These are phyloP conservation scores for Arvicanthis niloticus DNA, from an alignment of 2,113 vertebrate species.

Conservation along the genomic window DNA sequence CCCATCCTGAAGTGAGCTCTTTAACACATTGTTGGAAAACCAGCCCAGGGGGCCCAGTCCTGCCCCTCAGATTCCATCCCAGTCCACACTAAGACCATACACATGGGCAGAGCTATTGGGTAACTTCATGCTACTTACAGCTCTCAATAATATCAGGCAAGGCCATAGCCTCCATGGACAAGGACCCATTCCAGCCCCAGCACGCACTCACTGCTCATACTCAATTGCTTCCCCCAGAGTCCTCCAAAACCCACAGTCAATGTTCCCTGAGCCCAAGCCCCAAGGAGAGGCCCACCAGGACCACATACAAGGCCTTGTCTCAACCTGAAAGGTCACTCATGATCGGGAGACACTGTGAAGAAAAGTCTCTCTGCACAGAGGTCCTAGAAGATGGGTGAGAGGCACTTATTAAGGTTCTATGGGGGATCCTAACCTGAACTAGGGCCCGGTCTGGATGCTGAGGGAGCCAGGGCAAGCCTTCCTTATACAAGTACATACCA, in stretches of 20 bases:
- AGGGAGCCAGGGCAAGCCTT: background rate
- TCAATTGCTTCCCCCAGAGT: background rate
- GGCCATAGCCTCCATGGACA: background rate
- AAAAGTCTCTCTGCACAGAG: background rate
- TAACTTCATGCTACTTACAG: background rate
- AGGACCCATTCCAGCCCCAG: background rate
- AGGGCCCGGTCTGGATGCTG: too few relatives aligned
- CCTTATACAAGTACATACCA: background rate
- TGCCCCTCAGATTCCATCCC: background rate
- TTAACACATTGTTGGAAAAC: background rate
- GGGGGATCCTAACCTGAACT: too few relatives aligned
- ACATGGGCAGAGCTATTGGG: background rate
- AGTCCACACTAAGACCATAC: background rate
- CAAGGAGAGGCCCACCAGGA: background rate
- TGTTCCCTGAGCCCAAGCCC: background rate
- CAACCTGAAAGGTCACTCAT: background rate
- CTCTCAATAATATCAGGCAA: background rate
- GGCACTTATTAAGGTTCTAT: background rate
- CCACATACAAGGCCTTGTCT: background rate
- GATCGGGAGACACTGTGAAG: background rate
- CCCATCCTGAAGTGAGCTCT: background rate
- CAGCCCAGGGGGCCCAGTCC: background rate
- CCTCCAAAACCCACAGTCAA: background rate
- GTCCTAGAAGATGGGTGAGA: background rate
- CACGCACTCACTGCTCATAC: background rate